phyloP scores from a whole-genome alignment of 2,797 vertebrate genomes.

The Crypturellus tataupa region DNA sequence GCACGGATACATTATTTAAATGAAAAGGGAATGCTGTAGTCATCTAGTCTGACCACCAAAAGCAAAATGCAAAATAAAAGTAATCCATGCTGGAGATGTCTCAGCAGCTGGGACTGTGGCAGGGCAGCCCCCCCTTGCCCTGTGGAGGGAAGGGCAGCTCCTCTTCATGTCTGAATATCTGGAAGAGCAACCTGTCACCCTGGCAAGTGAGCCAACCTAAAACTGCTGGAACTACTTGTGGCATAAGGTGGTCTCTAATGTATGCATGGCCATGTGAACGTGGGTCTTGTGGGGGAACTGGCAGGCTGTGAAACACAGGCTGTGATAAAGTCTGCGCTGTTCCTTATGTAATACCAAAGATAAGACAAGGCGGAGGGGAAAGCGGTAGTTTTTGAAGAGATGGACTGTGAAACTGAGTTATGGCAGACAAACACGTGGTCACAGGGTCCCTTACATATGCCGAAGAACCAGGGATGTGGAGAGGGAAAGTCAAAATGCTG shows the following conservation, averaged over 20 bases:
- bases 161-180: neutral
- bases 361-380: neutral
- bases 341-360: rapidly evolving
- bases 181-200: neutral
- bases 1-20: neutral
- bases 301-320: neutral
- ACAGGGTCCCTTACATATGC: rapidly evolving
- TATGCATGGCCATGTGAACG: neutral
- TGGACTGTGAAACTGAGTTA: neutral
- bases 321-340: neutral
- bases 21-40: neutral
- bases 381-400: neutral
- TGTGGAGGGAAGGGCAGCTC: rapidly evolving
- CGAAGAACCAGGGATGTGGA: neutral
- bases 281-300: rapidly evolving
- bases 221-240: neutral
- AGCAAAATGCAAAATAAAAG: neutral
- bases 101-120: neutral
- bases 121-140: rapidly evolving
- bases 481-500: constrained; percentile 1
- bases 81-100: rapidly evolving
- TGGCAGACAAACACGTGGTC: rapidly evolving
- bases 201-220: neutral
- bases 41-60: neutral
- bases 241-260: neutral